These are phyloP conservation scores for Schizothorax lantsangensis DNA, from an alignment of 2,797 vertebrate genomes.

Conservation along the genomic window DNA sequence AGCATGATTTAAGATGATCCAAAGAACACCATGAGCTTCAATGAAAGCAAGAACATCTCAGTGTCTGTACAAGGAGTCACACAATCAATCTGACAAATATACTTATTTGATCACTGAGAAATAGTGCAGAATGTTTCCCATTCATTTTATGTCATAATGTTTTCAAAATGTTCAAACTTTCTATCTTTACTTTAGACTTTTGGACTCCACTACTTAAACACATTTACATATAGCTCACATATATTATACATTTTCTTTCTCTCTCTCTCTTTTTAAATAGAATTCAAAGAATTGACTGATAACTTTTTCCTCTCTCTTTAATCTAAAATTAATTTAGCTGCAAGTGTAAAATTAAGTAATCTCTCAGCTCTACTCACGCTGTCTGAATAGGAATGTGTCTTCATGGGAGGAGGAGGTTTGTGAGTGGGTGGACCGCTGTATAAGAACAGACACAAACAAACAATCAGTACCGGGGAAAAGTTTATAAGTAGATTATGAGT, in stretches of 20 bases:
- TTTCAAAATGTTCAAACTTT: background rate
- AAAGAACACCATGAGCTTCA: background rate
- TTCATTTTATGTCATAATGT: background rate
- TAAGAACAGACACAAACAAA: constrained; percentile 57
- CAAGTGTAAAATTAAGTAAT: background rate
- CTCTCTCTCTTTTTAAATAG: background rate
- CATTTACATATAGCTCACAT: no score
- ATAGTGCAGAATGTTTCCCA: background rate
- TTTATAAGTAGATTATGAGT: background rate
- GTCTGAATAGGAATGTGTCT: constrained; percentile 62
- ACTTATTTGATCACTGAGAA: background rate
- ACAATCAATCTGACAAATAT: background rate
- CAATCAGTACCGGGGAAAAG: background rate
- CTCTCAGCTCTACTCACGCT: constrained; percentile 67
- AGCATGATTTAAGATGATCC: background rate
- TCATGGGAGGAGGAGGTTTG: constrained; percentile 81
- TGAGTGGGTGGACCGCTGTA: constrained; percentile 78
- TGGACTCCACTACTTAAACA: no score
- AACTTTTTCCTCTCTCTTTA: background rate
- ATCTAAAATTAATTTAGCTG: background rate
- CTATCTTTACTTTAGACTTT: background rate
- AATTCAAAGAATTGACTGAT: background rate
- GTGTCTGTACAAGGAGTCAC: background rate
- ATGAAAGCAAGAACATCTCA: background rate
- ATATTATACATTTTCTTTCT: background rate